phyloP scores from a whole-genome alignment of 1,140 invertebrate genomes.

The Scaptomyza graminum region DNA sequence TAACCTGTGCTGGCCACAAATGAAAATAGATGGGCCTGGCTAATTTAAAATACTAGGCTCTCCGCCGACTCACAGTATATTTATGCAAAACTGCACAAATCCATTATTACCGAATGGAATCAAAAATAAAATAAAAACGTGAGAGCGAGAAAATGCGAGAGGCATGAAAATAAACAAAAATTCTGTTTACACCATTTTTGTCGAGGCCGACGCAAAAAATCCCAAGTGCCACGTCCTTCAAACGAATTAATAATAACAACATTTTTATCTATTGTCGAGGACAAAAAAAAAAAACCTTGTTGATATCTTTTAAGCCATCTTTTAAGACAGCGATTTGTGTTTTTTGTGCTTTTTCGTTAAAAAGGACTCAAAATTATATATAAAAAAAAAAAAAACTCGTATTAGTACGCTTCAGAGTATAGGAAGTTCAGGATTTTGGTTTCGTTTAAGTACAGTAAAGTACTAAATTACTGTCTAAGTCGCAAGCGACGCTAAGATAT shows the following conservation, averaged over 20 bases:
- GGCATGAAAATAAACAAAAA: slow-evolving; percentile 42
- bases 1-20: too few species aligned
- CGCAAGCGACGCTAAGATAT: background rate
- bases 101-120: slow-evolving; percentile 3
- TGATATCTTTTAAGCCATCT: background rate
- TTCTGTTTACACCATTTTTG: slow-evolving; percentile 55
- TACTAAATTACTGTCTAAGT: background rate
- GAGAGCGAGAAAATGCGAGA: background rate
- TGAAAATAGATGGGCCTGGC: too few species aligned
- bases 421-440: too few species aligned
- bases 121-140: slow-evolving; percentile 20
- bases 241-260: background rate
- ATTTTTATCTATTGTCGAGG: background rate
- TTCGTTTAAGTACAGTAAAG: background rate
- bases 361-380: background rate
- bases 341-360: background rate
- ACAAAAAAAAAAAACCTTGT: background rate
- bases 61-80: background rate
- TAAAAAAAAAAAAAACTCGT: background rate
- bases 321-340: background rate
- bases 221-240: too few species aligned
- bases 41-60: background rate
- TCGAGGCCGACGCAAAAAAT: background rate
- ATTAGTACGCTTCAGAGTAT: background rate
- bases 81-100: background rate